These are phyloP conservation scores for Rhegmatorhina hoffmannsi DNA, from an alignment of 2,113 vertebrate genomes.

Conservation along the genomic window DNA sequence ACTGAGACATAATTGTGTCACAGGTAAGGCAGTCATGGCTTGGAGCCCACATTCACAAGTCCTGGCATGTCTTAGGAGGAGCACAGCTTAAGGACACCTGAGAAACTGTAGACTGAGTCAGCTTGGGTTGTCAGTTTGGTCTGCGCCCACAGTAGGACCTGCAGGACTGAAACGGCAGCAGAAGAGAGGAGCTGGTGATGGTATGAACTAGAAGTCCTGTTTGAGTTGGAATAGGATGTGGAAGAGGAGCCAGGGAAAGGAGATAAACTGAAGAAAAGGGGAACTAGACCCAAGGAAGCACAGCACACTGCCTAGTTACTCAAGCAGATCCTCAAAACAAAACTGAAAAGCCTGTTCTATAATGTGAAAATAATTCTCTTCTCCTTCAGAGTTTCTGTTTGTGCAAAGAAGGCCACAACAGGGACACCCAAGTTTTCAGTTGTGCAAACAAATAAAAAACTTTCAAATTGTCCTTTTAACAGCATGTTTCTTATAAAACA, in stretches of 20 bases:
- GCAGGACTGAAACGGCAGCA: neutral
- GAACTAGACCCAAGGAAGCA: neutral
- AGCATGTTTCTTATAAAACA: constrained; percentile 46
- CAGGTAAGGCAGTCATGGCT: neutral
- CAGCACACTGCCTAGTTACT: neutral
- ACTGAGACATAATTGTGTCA: neutral
- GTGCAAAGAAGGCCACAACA: neutral
- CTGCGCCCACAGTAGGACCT: neutral
- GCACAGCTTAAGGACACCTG: neutral
- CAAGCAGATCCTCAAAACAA: neutral
- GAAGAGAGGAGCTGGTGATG: neutral
- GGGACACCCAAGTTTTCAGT: constrained; percentile 27
- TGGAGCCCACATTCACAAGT: neutral
- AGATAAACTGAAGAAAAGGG: neutral
- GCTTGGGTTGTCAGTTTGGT: neutral
- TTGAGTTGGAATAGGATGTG: neutral
- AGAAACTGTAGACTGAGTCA: neutral
- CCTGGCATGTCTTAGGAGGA: neutral
- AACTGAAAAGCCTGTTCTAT: neutral
- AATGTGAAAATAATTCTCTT: neutral
- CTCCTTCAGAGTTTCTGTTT: neutral
- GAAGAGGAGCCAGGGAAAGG: neutral
- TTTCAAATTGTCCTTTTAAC: constrained; percentile 31
- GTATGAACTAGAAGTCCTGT: neutral
- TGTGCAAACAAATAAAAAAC: constrained; percentile 39